A percentile compares a stretch with the other conserved stretches of the same genome.
phyloP scores from a whole-genome alignment of 1,140 invertebrate species.

The Papilio machaon region DNA sequence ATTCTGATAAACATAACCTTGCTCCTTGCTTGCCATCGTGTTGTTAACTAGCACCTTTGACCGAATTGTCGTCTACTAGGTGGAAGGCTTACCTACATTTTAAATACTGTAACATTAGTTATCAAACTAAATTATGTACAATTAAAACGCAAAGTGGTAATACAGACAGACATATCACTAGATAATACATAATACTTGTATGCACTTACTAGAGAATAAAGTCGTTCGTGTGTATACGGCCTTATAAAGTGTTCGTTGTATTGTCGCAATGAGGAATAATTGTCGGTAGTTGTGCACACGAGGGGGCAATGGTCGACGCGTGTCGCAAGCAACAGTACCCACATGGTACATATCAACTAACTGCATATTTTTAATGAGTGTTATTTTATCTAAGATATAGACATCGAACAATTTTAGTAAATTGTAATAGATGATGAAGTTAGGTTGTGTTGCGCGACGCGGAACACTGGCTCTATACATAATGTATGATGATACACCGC shows the following conservation, averaged over 20 bases:
- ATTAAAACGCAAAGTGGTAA: background rate
- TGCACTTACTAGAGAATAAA: background rate
- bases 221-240: conserved; percentile 10
- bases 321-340: conserved; percentile 57
- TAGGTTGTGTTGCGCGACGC: conserved; percentile 38
- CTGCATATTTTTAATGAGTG: conserved; percentile 40
- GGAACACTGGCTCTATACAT: conserved; percentile 71
- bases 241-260: conserved; percentile 54
- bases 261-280: conserved; percentile 62
- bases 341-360: conserved; percentile 44
- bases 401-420: background rate
- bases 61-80: background rate
- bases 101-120: background rate
- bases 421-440: background rate
- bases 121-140: background rate
- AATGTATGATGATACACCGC: conserved; percentile 75
- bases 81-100: too few species aligned
- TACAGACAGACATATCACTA: background rate
- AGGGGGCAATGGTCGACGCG: conserved; percentile 63
- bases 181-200: background rate
- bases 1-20: too few species aligned
- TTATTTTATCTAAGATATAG: background rate
- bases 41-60: background rate
- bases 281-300: conserved; percentile 53
- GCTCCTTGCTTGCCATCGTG: too few species aligned